Percentiles rank a stretch among this genome's conserved stretches.
phyloP scores from a whole-genome alignment of 2,888 invertebrate species.

The Ypsolopha sequella region DNA sequence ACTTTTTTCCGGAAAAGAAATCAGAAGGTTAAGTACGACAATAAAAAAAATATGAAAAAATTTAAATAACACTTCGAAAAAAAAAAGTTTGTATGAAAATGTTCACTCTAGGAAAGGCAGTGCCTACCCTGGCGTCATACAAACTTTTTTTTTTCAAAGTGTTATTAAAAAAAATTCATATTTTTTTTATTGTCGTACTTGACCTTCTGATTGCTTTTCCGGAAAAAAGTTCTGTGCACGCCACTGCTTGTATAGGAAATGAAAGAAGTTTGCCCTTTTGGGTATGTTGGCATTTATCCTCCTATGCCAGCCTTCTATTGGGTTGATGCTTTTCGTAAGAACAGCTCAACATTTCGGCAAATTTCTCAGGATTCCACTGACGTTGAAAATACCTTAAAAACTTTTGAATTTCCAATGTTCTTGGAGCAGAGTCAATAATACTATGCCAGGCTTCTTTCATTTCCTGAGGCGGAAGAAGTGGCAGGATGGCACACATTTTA shows the following conservation, averaged over 20 bases:
- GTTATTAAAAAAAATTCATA: too few relatives aligned
- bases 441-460: neutral
- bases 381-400: neutral
- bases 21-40: too few relatives aligned
- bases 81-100: too few relatives aligned
- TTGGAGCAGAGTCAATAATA: neutral
- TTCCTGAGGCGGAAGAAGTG: neutral
- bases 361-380: neutral
- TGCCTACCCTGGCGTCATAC: too few relatives aligned
- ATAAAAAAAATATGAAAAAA: too few relatives aligned
- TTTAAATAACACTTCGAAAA: too few relatives aligned
- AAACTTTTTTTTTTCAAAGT: too few relatives aligned
- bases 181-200: too few relatives aligned
- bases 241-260: neutral
- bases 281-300: neutral
- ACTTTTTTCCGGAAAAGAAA: too few relatives aligned
- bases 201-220: too few relatives aligned
- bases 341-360: neutral
- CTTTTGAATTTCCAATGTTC: neutral
- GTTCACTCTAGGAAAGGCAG: too few relatives aligned
- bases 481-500: neutral
- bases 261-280: neutral
- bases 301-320: slow-evolving; percentile 1
- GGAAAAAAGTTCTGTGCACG: too few relatives aligned
- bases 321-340: neutral